Conservation (phyloP, 2,888 invertebrate genomes). For the Baccha elongata region DNA sequence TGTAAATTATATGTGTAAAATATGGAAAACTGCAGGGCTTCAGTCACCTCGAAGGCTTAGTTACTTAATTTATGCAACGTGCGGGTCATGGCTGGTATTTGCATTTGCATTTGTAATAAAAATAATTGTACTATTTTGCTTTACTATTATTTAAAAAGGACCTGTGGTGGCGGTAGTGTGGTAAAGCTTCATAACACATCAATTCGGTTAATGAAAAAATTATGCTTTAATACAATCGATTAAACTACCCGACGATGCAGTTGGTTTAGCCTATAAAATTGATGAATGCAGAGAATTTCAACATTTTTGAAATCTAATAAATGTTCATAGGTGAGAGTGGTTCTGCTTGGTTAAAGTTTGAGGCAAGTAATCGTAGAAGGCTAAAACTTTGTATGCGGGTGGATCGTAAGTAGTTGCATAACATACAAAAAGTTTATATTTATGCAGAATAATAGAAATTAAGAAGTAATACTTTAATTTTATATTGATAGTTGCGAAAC, state of each 20-base stretch:
- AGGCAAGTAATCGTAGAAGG: constrained; percentile 2
- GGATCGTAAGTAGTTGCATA: no score
- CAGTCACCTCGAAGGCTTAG: no score
- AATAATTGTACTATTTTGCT: no score
- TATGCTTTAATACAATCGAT: constrained; percentile 66
- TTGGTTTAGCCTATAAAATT: constrained; percentile 24
- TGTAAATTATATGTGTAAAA: no score
- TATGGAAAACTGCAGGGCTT: no score
- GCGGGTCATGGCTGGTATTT: constrained; percentile 50
- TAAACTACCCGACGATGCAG: constrained; percentile 50
- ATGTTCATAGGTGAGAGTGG: constrained; percentile 69
- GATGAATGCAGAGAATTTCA: constrained; percentile 42
- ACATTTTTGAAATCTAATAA: constrained; percentile 60
- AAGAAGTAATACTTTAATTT: no score
- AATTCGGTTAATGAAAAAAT: constrained; percentile 49
- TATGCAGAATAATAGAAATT: not conserved
- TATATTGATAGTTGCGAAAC: no score
- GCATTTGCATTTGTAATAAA: constrained; percentile 30
- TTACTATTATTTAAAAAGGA: constrained; percentile 29
- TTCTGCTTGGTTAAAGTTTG: constrained; percentile 31
- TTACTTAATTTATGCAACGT: constrained; percentile 63
- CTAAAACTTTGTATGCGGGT: no score
- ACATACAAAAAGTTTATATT: not conserved
- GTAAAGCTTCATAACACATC: not conserved
- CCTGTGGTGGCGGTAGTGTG: constrained; percentile 1